Evolutionary conservation across 2,888 invertebrate genomes (phyloP), one percentile per base, ranked within the genome.

Genomic region (Melanostoma scalare): DNA sequence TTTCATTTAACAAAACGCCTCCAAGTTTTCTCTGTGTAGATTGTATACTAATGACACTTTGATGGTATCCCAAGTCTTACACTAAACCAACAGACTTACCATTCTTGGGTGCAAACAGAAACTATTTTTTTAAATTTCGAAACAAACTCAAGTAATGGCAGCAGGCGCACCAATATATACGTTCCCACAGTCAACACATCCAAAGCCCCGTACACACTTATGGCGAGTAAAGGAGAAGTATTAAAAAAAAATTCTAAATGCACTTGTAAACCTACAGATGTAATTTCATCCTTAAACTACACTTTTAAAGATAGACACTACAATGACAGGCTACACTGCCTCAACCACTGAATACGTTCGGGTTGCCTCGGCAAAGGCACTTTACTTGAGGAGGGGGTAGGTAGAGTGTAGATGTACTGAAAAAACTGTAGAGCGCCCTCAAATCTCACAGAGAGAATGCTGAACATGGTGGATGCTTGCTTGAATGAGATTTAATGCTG

Each of bases 401-500:
- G 8, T 20, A 8, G 8, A 8, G 44, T 33, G 56, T 36, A 3
- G 33, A 42, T 20, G 10, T 8, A 50, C 44, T 44, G 58, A 38
- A 72, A 38, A 58, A 4, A 48, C 30, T 50, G 42, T 36, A 30
- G 44, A 42, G 38, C 44, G 6, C 44, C 3, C 46, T 42, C 6
- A 46, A 4, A 53, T 40, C 36, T 52, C 35, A 53, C 8, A 55
- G 52, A 50, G n/a, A 69, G 63, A 20, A 77, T 69, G 53, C 44
- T 65, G 50, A 52, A 42, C 71, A 58, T 71, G 73, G 44, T 65
- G 44, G 71, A 75, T 84, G 79, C 58, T 20, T 78, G 20, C 63
- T 63, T 75, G 79, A 84, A 84, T 75, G 71, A 82, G 78, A 85
- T 82, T 86, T 85, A 78, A 69, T 81, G 78, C 85, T 82, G 86